Evolutionary conservation across 2,797 vertebrate genomes (phyloP).

Genomic region (Phrynocephalus forsythii): DNA sequence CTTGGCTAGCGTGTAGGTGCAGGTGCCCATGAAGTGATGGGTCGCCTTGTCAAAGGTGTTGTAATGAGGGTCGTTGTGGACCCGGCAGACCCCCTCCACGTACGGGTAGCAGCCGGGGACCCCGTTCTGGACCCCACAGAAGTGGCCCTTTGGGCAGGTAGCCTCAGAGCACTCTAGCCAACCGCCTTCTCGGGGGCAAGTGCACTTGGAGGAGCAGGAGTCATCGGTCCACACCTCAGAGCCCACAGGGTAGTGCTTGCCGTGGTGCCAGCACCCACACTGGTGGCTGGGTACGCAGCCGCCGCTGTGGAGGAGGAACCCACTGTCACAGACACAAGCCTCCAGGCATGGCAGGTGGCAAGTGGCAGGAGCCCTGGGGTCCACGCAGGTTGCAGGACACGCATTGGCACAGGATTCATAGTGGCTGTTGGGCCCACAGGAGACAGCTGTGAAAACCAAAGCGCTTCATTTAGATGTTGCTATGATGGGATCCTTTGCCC

Average conservation of each 20-base stretch:
- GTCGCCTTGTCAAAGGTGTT: conserved; percentile 83
- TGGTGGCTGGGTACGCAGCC: conserved; percentile 60
- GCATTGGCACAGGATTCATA: conserved; percentile 66
- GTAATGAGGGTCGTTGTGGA: conserved; percentile 81
- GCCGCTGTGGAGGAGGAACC: conserved; percentile 65
- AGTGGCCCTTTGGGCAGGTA: conserved; percentile 72
- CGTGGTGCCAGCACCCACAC: conserved; percentile 75
- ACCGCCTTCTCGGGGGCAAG: conserved; percentile 73
- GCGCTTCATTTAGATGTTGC: accelerated
- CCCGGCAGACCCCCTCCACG: conserved; percentile 78
- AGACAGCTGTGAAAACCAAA: conserved; percentile 42
- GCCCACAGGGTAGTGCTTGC: conserved; percentile 79
- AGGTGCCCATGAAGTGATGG: conserved; percentile 81
- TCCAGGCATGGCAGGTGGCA: conserved; percentile 60
- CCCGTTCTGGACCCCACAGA: conserved; percentile 71
- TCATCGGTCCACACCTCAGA: conserved; percentile 81
- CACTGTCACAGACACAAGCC: conserved; percentile 62
- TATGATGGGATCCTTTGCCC: accelerated
- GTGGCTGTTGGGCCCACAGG: conserved; percentile 59
- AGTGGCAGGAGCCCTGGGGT: accelerated
- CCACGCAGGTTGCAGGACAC: conserved; percentile 69
- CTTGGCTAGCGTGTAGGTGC: conserved; percentile 83
- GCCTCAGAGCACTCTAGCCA: conserved; percentile 72
- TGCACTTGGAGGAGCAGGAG: conserved; percentile 76
- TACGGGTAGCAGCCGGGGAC: conserved; percentile 51